These are phyloP conservation scores for Cactoblastis cactorum DNA, from an alignment of 2,888 invertebrate genomes.

Conservation along the genomic window DNA sequence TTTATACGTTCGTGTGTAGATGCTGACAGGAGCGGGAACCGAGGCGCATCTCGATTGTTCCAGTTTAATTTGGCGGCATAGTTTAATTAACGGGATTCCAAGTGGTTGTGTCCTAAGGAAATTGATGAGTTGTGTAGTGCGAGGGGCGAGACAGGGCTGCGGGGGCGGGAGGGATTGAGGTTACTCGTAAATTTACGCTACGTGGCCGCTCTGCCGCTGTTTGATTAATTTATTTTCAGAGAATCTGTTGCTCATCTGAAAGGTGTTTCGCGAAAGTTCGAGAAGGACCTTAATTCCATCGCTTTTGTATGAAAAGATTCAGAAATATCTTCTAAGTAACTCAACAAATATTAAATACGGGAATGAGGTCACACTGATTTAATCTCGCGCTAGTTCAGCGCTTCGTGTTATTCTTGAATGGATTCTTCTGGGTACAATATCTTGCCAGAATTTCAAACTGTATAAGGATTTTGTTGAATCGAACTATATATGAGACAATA, in stretches of 20 bases:
- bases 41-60: slow-evolving; percentile 9
- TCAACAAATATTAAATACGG: neutral
- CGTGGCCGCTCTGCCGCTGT: slow-evolving; percentile 38
- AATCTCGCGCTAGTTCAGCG: neutral
- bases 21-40: neutral
- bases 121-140: slow-evolving; percentile 70
- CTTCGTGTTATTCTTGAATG: neutral
- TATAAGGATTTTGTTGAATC: no score
- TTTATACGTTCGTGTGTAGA: neutral
- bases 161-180: slow-evolving; percentile 28
- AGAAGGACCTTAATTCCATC: slow-evolving; percentile 32
- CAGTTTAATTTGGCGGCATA: slow-evolving; percentile 62
- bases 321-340: neutral
- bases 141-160: slow-evolving; percentile 17
- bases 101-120: slow-evolving; percentile 63
- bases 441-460: no score
- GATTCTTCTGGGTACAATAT: no score
- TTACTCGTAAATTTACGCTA: slow-evolving; percentile 64
- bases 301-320: slow-evolving; percentile 18
- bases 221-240: slow-evolving; percentile 67
- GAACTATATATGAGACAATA: no score
- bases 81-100: slow-evolving; percentile 72
- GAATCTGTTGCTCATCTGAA: slow-evolving; percentile 56
- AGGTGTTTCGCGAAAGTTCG: slow-evolving; percentile 42
- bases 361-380: neutral